A percentile compares a stretch with the other conserved stretches of the same genome.
phyloP scores from a whole-genome alignment of 2,797 vertebrate genomes.

The Phaenicophaeus curvirostris region DNA sequence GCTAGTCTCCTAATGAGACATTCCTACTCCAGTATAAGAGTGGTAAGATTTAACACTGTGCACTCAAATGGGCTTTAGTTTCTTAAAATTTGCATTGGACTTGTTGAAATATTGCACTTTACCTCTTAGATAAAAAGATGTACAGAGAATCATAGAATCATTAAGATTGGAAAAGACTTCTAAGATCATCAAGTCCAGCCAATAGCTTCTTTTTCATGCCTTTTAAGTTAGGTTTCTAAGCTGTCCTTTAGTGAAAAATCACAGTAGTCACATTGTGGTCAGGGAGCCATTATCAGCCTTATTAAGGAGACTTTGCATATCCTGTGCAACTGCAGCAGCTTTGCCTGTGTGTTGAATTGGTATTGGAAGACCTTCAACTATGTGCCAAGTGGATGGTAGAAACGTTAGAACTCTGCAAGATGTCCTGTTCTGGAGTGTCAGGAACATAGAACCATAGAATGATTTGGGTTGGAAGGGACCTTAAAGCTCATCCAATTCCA shows the following conservation, averaged over 20 bases:
- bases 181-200: no score
- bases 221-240: not conserved
- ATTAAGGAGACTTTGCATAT: accelerated
- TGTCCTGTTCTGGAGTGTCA: not conserved
- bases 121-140: not conserved
- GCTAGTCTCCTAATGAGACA: not conserved
- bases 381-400: not conserved
- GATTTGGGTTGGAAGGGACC: no score
- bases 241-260: not conserved
- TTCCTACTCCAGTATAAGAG: not conserved
- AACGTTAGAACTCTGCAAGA: not conserved
- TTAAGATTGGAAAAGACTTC: no score
- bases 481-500: no score
- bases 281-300: not conserved
- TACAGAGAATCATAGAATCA: accelerated
- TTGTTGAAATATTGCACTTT: not conserved
- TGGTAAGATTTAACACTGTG: not conserved
- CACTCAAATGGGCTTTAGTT: not conserved
- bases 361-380: not conserved
- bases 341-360: not conserved
- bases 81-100: not conserved
- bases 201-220: not conserved
- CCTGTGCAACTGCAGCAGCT: not conserved
- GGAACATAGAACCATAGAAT: not conserved
- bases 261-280: not conserved